These are phyloP conservation scores for Zygothrica quintamaculata DNA, from an alignment of 2,888 invertebrate species.

Conservation along the genomic window DNA sequence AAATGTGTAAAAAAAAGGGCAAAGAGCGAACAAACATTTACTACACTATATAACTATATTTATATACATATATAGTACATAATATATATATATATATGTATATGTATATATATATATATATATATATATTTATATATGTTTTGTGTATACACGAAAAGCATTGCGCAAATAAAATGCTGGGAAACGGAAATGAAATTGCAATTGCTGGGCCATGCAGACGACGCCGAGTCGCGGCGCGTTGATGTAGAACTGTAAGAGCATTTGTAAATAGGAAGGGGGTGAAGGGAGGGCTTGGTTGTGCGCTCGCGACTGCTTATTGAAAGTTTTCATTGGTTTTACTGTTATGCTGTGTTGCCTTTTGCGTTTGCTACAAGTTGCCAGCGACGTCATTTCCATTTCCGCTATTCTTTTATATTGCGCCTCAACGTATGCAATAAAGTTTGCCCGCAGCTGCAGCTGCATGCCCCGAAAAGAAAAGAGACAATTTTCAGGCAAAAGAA, in stretches of 20 bases:
- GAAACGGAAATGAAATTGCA: constrained; percentile 77
- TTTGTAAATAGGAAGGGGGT: not conserved
- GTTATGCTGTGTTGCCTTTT: constrained; percentile 30
- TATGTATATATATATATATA: constrained; percentile 7
- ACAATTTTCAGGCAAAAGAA: constrained; percentile 3
- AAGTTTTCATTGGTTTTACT: constrained; percentile 57
- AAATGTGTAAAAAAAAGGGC: constrained; percentile 40
- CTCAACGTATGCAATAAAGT: constrained; percentile 68
- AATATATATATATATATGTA: not conserved
- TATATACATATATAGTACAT: not conserved
- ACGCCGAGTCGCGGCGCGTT: constrained; percentile 73
- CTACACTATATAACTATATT: constrained; percentile 24
- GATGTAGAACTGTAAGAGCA: constrained; percentile 41
- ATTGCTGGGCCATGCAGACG: constrained; percentile 70
- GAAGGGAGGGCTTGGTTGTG: constrained; percentile 7
- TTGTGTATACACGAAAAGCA: constrained; percentile 7
- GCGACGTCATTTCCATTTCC: constrained; percentile 59
- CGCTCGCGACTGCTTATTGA: constrained; percentile 47
- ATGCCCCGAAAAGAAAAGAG: constrained; percentile 6
- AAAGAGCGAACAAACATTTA: constrained; percentile 30
- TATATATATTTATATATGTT: constrained; percentile 5
- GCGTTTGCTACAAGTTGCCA: constrained; percentile 15
- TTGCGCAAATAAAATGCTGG: constrained; percentile 56
- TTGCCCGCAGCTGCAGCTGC: constrained; percentile 24
- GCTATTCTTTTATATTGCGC: constrained; percentile 56